Conservation (phyloP, 1,140 invertebrate genomes). For the Araneus ventricosus region DNA sequence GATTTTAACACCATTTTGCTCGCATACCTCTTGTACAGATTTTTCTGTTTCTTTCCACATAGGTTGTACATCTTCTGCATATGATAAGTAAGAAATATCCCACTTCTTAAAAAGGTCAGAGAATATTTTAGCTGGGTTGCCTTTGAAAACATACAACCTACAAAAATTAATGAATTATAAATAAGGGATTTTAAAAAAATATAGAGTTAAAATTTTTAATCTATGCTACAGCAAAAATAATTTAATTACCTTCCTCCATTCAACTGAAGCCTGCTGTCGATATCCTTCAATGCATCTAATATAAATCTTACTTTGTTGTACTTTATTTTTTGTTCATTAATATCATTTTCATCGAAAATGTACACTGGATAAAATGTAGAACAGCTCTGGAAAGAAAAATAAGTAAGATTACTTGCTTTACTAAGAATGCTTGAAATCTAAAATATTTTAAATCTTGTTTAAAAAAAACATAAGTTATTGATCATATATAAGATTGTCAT, state of each 20-base stretch:
- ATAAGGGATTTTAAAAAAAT: neutral
- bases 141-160: conserved; percentile 80
- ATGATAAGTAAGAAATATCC: conserved; percentile 80
- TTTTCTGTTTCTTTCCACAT: conserved; percentile 85
- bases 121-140: conserved; percentile 82
- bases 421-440: too few relatives aligned
- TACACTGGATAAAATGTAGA: conserved; percentile 83
- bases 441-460: too few relatives aligned
- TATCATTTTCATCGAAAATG: conserved; percentile 88
- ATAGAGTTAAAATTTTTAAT: neutral
- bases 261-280: conserved; percentile 34
- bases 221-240: neutral
- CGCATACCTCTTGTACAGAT: conserved; percentile 83
- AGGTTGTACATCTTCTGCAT: conserved; percentile 88
- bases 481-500: too few relatives aligned
- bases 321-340: conserved; percentile 84
- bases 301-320: conserved; percentile 84
- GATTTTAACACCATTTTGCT: conserved; percentile 82
- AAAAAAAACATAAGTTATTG: too few relatives aligned
- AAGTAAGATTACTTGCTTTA: neutral
- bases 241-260: conserved; percentile 50
- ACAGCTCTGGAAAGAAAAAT: conserved; percentile 24
- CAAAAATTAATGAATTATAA: conserved; percentile 2
- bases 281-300: conserved; percentile 49
- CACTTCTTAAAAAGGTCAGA: conserved; percentile 80